Base-by-base conservation (phyloP, 1,140 invertebrate genomes). In the Plutomurus gul region DNA sequence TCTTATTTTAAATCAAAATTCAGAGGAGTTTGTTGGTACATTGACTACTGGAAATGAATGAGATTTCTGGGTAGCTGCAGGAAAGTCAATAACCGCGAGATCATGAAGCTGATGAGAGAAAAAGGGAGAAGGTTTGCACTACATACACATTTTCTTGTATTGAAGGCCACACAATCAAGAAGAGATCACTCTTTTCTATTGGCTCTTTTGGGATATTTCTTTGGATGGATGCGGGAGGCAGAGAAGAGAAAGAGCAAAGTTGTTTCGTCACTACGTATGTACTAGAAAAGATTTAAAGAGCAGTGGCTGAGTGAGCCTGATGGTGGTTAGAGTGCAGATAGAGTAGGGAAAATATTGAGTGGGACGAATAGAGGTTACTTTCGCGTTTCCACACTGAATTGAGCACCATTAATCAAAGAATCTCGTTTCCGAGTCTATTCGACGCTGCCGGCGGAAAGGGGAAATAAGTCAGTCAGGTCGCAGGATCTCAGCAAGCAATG, bases 361-460 rank as follows among this genome's bases (percentile, higher is more conserved):
- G 16, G 51, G 11, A 56, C 51, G 25, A 51, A 20, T 7, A 65
- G 56, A 33, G 27, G 30, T 65, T 65, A 27, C 30, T 33, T 33
- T 65, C 18, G 16, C 27, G 30, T 65, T 30, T 65, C 56, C 56
- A 65, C 56, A 33, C 56, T 65, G 56, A 65, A 65, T 65, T 65
- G 56, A 65, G 56, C 56, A 65, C 56, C 56, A 65, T 65, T 65
- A 65, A 65, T 65, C 56, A 65, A 65, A 65, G 56, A 65, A 65
- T 65, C 56, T 65, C 56, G 56, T 65, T 65, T 65, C 56, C 56
- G 56, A 65, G 27, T 65, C 27, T 65, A 30, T 65, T 65, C 56
- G 56, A 65, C 36, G n/a, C 56, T 65, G 56, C 56, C 56, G 56
- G 56, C 56, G 56, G 56, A 65, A 65, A 30, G 30, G 56, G 56